Evolutionary conservation across 2,888 invertebrate species (phyloP).

Genomic region (Camptogramma bilineatum): DNA sequence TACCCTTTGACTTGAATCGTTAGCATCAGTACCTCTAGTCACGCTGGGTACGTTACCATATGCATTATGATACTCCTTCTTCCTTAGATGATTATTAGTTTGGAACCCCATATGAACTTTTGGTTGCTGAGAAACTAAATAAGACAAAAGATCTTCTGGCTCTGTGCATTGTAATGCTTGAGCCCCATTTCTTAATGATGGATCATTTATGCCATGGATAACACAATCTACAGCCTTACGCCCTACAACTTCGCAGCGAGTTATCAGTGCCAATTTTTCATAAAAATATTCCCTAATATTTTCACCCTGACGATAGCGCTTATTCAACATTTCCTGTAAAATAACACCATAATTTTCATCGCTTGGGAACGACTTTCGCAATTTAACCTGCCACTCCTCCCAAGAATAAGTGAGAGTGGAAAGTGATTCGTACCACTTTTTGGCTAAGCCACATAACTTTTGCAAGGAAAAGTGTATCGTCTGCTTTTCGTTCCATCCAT

Average conservation of each 20-base stretch:
- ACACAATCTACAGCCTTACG: slow-evolving; percentile 5
- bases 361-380: slow-evolving; percentile 38
- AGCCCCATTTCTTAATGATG: slow-evolving; percentile 6
- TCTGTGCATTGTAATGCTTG: slow-evolving; percentile 1
- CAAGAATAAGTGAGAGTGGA: slow-evolving; percentile 36
- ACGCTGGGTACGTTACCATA: neutral
- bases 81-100: neutral
- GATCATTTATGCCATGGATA: neutral
- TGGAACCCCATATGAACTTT: neutral
- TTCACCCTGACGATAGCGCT: slow-evolving; percentile 30
- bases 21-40: neutral
- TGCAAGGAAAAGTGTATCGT: slow-evolving; percentile 39
- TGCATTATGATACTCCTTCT: neutral
- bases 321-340: slow-evolving; percentile 38
- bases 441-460: slow-evolving; percentile 42
- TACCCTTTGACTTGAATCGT: neutral
- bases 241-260: neutral
- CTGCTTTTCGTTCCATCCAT: too few relatives aligned
- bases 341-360: slow-evolving; percentile 41
- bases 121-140: slow-evolving; percentile 1
- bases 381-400: slow-evolving; percentile 42
- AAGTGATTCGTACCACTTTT: slow-evolving; percentile 41
- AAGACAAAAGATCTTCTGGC: slow-evolving; percentile 6
- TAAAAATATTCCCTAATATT: slow-evolving; percentile 38
- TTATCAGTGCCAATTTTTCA: slow-evolving; percentile 16